phyloP scores from a whole-genome alignment of 2,113 vertebrate species.

The Martes martes region DNA sequence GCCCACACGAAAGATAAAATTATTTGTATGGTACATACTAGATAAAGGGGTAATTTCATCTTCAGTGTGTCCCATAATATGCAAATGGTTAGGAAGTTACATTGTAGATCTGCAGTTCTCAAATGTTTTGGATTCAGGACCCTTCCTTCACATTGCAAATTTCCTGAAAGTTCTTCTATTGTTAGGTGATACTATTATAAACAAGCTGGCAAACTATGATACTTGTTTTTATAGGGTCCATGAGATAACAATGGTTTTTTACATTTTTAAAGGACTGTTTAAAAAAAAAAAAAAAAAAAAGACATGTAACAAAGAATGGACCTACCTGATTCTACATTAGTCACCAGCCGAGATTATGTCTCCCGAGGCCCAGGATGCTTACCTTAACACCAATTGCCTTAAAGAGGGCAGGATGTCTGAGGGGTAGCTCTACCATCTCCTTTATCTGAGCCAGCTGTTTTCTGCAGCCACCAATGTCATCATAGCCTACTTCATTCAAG shows the following conservation, averaged over 20 bases:
- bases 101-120: not conserved
- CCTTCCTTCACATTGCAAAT: not conserved
- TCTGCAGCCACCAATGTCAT: constrained; percentile 98
- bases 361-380: not conserved
- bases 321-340: accelerated
- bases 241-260: not conserved
- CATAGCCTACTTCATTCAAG: constrained; percentile 97
- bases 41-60: not conserved
- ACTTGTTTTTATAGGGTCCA: not conserved
- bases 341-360: not conserved
- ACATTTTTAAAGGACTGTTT: not conserved
- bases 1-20: not conserved
- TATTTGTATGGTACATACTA: not conserved
- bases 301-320: not conserved
- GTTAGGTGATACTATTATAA: not conserved
- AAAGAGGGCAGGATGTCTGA: constrained; percentile 97
- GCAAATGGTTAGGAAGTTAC: not conserved
- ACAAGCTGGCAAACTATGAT: not conserved
- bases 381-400: constrained; percentile 99
- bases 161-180: constrained; percentile 15
- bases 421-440: constrained; percentile 98
- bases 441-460: constrained; percentile 99
- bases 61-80: not conserved
- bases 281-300: not conserved
- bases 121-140: constrained; percentile 15